Conservation (phyloP, 2,113 vertebrate species). For the Brachypteracias leptosomus region DNA sequence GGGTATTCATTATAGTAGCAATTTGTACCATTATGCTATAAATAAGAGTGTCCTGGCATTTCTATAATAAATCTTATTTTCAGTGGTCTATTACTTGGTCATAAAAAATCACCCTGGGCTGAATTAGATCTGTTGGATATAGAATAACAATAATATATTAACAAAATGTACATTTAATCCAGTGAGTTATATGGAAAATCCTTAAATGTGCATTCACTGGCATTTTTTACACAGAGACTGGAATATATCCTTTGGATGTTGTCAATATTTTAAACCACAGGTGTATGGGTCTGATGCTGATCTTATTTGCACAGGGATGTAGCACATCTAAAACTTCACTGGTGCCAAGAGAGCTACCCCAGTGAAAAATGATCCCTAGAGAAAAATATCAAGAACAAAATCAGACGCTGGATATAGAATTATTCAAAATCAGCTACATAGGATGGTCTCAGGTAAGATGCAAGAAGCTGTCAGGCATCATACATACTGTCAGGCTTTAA, state of each 20-base stretch:
- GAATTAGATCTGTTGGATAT: slow-evolving; percentile 62
- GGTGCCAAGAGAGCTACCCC: neutral
- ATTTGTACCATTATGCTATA: slow-evolving; percentile 68
- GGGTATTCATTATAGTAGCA: slow-evolving; percentile 74
- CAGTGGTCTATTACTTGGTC: slow-evolving; percentile 56
- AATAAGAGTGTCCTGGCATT: slow-evolving; percentile 68
- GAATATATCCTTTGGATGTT: neutral
- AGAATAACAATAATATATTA: slow-evolving; percentile 50
- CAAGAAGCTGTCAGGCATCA: neutral
- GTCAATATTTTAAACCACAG: neutral
- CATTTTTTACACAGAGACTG: slow-evolving; percentile 28
- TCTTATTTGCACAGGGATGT: neutral
- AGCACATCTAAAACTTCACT: neutral
- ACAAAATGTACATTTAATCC: slow-evolving; percentile 40
- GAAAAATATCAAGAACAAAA: slow-evolving; percentile 8
- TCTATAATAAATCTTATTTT: slow-evolving; percentile 73
- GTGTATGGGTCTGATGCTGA: neutral
- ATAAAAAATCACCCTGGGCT: slow-evolving; percentile 70
- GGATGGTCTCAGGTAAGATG: neutral
- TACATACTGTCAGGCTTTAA: neutral
- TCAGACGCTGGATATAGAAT: neutral
- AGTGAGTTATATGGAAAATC: neutral
- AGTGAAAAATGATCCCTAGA: neutral
- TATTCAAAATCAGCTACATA: slow-evolving; percentile 14
- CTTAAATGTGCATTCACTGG: slow-evolving; percentile 1